A percentile compares a stretch with the other conserved stretches of the same genome.
Evolutionary conservation across 2,888 invertebrate species (phyloP).

Genomic region (Aleiodes alternator): DNA sequence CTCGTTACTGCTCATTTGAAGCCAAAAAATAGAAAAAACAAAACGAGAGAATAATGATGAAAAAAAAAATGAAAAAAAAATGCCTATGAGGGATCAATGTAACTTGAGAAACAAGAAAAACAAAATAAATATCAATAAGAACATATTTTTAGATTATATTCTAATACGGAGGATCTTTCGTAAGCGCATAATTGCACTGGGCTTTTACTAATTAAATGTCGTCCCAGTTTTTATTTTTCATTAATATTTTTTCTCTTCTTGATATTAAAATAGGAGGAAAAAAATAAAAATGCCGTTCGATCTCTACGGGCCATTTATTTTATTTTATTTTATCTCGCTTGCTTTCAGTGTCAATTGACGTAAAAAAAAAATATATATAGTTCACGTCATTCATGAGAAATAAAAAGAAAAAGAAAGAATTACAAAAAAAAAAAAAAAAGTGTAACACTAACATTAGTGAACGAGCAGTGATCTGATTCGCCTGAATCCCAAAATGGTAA

Average conservation of each 20-base stretch:
- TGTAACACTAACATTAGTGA: conserved; percentile 14
- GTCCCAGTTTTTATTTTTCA: conserved; percentile 23
- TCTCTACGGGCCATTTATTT: conserved; percentile 47
- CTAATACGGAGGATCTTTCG: conserved; percentile 57
- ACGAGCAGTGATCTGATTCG: conserved; percentile 32
- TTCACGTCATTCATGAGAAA: conserved; percentile 6
- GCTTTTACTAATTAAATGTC: conserved; percentile 43
- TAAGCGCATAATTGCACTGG: conserved; percentile 46
- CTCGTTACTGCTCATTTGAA: conserved; percentile 65
- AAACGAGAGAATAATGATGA: conserved; percentile 50
- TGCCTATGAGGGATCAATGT: conserved; percentile 71
- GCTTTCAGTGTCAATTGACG: conserved; percentile 39
- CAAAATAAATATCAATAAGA: conserved; percentile 67
- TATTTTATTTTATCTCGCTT: conserved; percentile 44
- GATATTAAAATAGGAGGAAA: conserved; percentile 30
- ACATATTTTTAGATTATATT: conserved; percentile 73
- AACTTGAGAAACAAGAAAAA: conserved; percentile 56
- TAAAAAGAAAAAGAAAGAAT: conserved; percentile 8
- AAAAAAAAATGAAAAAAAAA: conserved; percentile 49
- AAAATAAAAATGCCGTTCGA: conserved; percentile 40
- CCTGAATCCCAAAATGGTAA: conserved; percentile 17
- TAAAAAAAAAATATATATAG: conserved; percentile 23
- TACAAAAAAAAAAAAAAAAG: conserved; percentile 16
- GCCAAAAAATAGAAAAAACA: conserved; percentile 60
- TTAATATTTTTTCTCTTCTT: conserved; percentile 8